Evolutionary conservation across 64 coral and sea anemone species (phyloP).

Genomic region (Pachyseris speciosa): DNA sequence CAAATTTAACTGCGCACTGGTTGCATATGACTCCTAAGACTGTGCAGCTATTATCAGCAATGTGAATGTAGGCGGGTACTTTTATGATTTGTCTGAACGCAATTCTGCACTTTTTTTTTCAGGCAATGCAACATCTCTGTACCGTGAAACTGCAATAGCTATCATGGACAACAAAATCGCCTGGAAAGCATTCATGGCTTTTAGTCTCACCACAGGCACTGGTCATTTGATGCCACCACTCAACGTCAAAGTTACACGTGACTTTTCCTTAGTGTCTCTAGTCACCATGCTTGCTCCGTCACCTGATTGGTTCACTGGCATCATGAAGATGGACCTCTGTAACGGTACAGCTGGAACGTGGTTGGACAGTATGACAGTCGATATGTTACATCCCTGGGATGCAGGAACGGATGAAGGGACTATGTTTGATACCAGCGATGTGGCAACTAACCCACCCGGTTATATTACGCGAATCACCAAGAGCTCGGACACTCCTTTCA

Average conservation of each 20-base stretch:
- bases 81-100: no score
- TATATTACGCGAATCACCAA: not conserved
- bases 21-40: no score
- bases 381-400: not conserved
- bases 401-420: constrained; percentile 32
- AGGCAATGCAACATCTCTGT: not conserved
- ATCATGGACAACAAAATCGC: constrained; percentile 13
- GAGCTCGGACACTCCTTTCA: not conserved
- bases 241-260: not conserved
- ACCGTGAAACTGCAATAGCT: not conserved
- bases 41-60: no score
- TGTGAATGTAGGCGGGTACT: no score
- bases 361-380: not conserved
- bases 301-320: constrained; percentile 51
- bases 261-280: constrained; percentile 27
- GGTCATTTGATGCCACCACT: not conserved
- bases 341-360: not conserved
- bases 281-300: constrained; percentile 63
- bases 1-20: no score
- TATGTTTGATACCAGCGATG: not conserved
- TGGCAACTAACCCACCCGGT: not conserved
- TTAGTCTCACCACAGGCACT: not conserved
- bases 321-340: not conserved
- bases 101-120: not conserved
- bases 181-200: not conserved